Conservation (phyloP, 2,797 vertebrate species). For the Microhierax caerulescens region DNA sequence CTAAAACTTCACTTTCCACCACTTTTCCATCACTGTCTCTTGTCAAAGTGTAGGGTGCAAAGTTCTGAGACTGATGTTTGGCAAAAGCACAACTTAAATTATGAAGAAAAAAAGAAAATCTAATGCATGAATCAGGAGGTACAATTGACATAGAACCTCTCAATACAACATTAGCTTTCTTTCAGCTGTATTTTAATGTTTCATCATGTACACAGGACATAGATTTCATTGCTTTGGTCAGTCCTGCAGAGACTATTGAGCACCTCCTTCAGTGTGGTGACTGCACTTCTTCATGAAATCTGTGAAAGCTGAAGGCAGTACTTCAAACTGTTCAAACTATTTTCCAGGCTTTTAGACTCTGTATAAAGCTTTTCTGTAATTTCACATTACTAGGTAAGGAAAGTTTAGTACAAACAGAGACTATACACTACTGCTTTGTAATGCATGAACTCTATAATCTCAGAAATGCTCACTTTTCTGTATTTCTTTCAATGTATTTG, state of each 20-base stretch:
- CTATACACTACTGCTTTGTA: background rate
- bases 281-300: background rate
- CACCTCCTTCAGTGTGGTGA: background rate
- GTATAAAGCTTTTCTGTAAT: background rate
- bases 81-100: background rate
- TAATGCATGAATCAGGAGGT: background rate
- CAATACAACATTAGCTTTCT: background rate
- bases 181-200: background rate
- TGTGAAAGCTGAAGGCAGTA: background rate
- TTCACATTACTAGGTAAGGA: background rate
- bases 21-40: background rate
- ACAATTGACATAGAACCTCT: background rate
- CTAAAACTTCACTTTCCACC: background rate
- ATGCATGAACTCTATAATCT: background rate
- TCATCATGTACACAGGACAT: background rate
- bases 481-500: background rate
- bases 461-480: background rate
- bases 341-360: background rate
- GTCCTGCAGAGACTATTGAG: background rate
- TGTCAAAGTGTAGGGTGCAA: background rate
- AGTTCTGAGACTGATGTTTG: background rate
- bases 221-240: background rate
- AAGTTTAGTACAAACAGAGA: background rate
- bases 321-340: background rate
- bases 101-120: background rate